These are phyloP conservation scores for Mus spretus DNA, from an alignment of 2,797 vertebrate genomes.

Conservation along the genomic window DNA sequence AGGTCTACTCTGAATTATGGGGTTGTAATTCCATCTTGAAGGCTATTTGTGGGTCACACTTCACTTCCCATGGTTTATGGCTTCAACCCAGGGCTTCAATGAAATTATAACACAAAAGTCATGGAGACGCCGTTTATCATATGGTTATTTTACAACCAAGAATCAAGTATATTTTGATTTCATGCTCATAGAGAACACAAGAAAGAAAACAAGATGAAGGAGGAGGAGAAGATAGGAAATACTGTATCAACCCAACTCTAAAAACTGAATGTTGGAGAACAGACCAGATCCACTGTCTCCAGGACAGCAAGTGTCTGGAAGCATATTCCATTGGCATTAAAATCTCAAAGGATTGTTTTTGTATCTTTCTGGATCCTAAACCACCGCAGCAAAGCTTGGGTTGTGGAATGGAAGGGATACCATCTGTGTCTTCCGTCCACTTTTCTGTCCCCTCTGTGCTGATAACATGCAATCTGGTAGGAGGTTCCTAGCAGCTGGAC, in stretches of 20 bases:
- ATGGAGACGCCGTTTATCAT: slow-evolving; percentile 75
- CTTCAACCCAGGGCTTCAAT: slow-evolving; percentile 65
- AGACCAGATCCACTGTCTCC: slow-evolving; percentile 24
- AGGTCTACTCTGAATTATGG: slow-evolving; percentile 69
- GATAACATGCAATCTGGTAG: slow-evolving; percentile 47
- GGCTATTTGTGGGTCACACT: slow-evolving; percentile 73
- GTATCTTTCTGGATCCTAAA: slow-evolving; percentile 7
- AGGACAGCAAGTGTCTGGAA: slow-evolving; percentile 46
- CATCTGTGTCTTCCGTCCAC: neutral
- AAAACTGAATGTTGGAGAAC: slow-evolving; percentile 26
- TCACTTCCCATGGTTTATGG: slow-evolving; percentile 83
- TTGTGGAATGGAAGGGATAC: neutral
- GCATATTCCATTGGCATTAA: slow-evolving; percentile 37
- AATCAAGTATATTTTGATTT: slow-evolving; percentile 72
- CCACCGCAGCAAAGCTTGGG: neutral
- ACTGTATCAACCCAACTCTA: neutral
- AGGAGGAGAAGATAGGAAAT: slow-evolving; percentile 10
- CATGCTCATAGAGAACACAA: slow-evolving; percentile 63
- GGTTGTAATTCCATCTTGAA: slow-evolving; percentile 75
- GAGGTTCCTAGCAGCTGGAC: slow-evolving; percentile 69
- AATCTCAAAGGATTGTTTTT: slow-evolving; percentile 23
- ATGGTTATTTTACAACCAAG: slow-evolving; percentile 80
- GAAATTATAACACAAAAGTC: slow-evolving; percentile 77
- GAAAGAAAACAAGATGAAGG: slow-evolving; percentile 4
- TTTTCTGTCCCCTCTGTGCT: slow-evolving; percentile 20